These are phyloP conservation scores for Mormyrops attenuatus DNA, from an alignment of 2,797 vertebrate species.

Conservation along the genomic window DNA sequence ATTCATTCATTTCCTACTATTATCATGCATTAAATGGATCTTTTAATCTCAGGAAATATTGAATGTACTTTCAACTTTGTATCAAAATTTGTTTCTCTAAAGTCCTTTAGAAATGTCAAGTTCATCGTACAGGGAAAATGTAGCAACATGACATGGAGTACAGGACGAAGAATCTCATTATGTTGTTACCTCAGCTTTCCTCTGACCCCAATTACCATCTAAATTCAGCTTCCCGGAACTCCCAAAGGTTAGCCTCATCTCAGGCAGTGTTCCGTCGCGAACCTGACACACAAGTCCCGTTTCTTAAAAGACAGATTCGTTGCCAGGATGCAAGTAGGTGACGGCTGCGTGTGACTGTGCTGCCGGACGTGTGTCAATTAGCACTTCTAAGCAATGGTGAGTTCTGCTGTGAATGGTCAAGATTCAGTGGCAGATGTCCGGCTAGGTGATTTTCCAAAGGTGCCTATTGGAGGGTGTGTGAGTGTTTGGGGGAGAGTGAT, in stretches of 20 bases:
- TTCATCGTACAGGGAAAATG: background rate
- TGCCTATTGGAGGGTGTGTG: background rate
- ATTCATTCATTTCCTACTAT: background rate
- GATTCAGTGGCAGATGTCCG: background rate
- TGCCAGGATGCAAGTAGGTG: background rate
- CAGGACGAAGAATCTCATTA: slow-evolving; percentile 6
- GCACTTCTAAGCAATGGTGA: background rate
- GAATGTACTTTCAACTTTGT: background rate
- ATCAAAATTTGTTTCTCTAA: slow-evolving; percentile 5
- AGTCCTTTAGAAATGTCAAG: slow-evolving; percentile 8
- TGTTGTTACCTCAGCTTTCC: slow-evolving; percentile 2
- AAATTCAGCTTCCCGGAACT: slow-evolving; percentile 2
- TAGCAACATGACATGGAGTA: background rate
- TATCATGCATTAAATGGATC: background rate
- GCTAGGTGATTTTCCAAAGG: background rate
- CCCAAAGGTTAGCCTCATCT: slow-evolving; percentile 17
- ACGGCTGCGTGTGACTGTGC: background rate
- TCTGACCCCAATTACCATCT: slow-evolving; percentile 22
- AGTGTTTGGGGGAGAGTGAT: background rate
- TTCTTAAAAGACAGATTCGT: background rate
- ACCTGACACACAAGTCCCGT: background rate
- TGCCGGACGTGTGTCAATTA: background rate
- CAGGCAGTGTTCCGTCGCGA: background rate
- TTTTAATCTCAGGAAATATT: background rate
- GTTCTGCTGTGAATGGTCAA: background rate